Base-by-base conservation (phyloP, 2,888 invertebrate genomes). In the Drosophila borealis region DNA sequence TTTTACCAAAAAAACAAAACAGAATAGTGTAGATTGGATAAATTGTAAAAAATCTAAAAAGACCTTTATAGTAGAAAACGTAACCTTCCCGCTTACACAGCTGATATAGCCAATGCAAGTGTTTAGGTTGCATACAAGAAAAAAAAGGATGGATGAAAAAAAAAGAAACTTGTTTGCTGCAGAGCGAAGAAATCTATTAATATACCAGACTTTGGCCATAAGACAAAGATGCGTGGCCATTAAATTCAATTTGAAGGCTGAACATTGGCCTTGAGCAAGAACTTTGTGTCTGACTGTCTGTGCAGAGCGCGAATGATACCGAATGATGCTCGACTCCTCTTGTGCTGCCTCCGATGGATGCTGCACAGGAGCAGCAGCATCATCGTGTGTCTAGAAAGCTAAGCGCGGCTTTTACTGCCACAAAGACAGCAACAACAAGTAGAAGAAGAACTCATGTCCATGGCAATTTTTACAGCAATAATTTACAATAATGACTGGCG, bases 221-320 rank as follows among this genome's bases (percentile, higher is more conserved):
- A 80, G 78, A 81, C 80, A 85, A 80, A 82, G 86, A 78, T 89
- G 88, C 78, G 75, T 76, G 70, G 84, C 85, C 82, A 85, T 89
- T 85, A 88, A 85, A 89, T 87, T 88, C 85, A 88, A 89, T 89
- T 87, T 87, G 85, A 85, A 85, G 85, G 85, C 85, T 89, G 78
- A 89, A 75, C 82, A 80, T 76, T 85, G 85, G 85, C 85, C 85
- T 85, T 85, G 85, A 81, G 79, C 56, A 62, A 53, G 60, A 73
- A 70, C 68, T 70, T 69, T 54, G 44, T 74, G 64, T 54, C 54
- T 56, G 59, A 42, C 49, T 45, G 13, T 51, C 41, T 37, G 50
- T 36, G 36, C 54, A 39, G 33, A 13, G 33, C 4, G 17, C 37
- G 29, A 19, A 29, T 29, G 29, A 29, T 29, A 29, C 29, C 17